Base-by-base conservation (phyloP, 2,797 vertebrate species). In the Pteronotus mesoamericanus region DNA sequence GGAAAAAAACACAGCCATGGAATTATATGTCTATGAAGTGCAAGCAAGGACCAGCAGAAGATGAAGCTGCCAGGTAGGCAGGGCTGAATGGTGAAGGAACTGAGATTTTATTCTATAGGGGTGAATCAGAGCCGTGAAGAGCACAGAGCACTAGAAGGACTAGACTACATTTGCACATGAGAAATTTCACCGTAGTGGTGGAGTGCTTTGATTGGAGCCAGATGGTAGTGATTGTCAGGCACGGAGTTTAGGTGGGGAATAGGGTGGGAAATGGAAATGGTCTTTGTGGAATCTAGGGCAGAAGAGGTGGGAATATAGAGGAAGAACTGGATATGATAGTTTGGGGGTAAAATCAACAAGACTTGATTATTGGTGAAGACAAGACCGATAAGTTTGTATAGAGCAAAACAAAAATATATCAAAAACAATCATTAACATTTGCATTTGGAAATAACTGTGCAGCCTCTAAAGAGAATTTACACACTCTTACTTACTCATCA, bases 381-480 rank as follows among this genome's bases (percentile, higher is more conserved):
- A 84, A 87, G 71, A 64, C 6, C 24, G 46, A 59, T 79, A 59
- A 51, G 32, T 74, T 80, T 84, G 39, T 79, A 16, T 66, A 86
- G 51, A 39, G 6, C n/a, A 59, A 80, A 55, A 64, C 57, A 42
- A 69, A 42, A 9, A 83, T 12, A 44, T 59, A 39, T 29, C 34
- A 75, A 86, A 94, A 82, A 42, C 7, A 44, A 32, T 93, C 32
- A 82, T 83, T 83, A 77, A 86, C 19, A 74, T 64, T 39, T 87
- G 80, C 22, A 74, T 71, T 46, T 87, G 80, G 46, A 24, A 84
- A 85, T 89, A 84, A 82, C 32, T 51, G 48, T 14, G 53, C 32
- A 69, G 29, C 57, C 71, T 53, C 57, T 64, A 68, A 95, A 89
- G 92, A 94, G 22, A 86, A 68, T 66, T 44, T 59, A 83, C 5